Base-by-base conservation (phyloP, 2,797 vertebrate species). In the Hephaestus fuliginosus region DNA sequence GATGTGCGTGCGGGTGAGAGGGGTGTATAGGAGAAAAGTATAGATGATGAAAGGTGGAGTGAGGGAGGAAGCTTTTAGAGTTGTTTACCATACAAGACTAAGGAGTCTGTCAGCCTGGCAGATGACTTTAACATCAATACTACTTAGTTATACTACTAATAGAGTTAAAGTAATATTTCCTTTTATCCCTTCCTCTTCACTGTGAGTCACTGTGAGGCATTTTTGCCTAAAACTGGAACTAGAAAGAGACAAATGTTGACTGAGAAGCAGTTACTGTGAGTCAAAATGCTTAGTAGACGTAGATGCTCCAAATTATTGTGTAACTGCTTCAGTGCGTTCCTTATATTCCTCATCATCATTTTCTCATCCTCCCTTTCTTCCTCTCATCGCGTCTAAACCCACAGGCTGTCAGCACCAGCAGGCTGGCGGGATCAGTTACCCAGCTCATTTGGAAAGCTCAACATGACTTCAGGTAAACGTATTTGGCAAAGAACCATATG, bases 391-490 rank as follows among this genome's bases (percentile, higher is more conserved):
- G 28, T 86, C 66, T 60, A 48, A 85, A 71, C 30, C 70, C 75
- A 71, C 74, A 76, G 75, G 76, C 60, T 5, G 71, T 73, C 74
- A 80, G 71, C 70, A 80, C 58, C 72, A 80, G 81, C 78, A 44
- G 60, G 67, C 74, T 72, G 67, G 64, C 67, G 46, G 81, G 69
- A 77, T 90, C 60, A 33, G 48, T 83, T 83, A 65, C 56, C 39
- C 60, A 33, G 43, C 78, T 86, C 75, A 66, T 79, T 80, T 82
- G 58, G 76, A 81, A 83, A 81, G 71, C 52, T 22, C 46, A 11
- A 30, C 70, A 82, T 79, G 77, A 83, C 66, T 86, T 81, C 81
- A 93, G 85, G 84, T 88, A 67, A 83, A 85, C 74, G 25, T 22
- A 55, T 86, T 82, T 64, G 52, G 78, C 62, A 86, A 71, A 67